Evolutionary conservation across 2,113 vertebrate species (phyloP).

Genomic region (Caranx melampygus): DNA sequence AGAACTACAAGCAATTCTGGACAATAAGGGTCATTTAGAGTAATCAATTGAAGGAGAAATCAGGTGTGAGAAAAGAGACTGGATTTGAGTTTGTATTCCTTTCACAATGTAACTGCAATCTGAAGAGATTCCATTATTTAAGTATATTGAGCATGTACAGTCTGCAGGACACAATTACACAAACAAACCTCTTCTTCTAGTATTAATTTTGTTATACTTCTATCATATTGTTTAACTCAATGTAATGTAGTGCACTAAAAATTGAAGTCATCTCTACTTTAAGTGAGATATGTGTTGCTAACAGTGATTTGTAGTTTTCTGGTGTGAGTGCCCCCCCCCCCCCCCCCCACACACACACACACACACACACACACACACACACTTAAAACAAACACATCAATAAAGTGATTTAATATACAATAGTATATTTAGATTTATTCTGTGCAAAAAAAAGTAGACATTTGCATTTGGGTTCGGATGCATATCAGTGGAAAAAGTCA

Average conservation of each 20-base stretch:
- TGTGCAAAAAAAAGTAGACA: slow-evolving; percentile 13
- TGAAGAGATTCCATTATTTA: slow-evolving; percentile 75
- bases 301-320: slow-evolving; percentile 63
- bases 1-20: slow-evolving; percentile 51
- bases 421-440: slow-evolving; percentile 36
- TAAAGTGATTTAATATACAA: slow-evolving; percentile 24
- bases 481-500: slow-evolving; percentile 14
- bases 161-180: slow-evolving; percentile 70
- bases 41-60: slow-evolving; percentile 60
- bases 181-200: slow-evolving; percentile 67
- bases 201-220: slow-evolving; percentile 70
- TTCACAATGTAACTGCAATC: slow-evolving; percentile 62
- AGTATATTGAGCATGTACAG: slow-evolving; percentile 75
- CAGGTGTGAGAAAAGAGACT: slow-evolving; percentile 58
- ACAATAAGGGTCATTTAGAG: slow-evolving; percentile 69
- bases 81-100: slow-evolving; percentile 61
- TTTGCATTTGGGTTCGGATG: slow-evolving; percentile 48
- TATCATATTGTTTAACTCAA: slow-evolving; percentile 70
- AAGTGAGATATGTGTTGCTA: slow-evolving; percentile 60
- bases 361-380: too few relatives aligned
- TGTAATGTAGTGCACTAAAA: slow-evolving; percentile 80
- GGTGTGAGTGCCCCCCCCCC: slow-evolving; percentile 40
- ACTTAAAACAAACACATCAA: slow-evolving; percentile 33
- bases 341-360: too few relatives aligned
- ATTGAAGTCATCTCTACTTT: slow-evolving; percentile 66